Base-by-base conservation (phyloP, 2,113 vertebrate species). In the Sphyrna mokarran region DNA sequence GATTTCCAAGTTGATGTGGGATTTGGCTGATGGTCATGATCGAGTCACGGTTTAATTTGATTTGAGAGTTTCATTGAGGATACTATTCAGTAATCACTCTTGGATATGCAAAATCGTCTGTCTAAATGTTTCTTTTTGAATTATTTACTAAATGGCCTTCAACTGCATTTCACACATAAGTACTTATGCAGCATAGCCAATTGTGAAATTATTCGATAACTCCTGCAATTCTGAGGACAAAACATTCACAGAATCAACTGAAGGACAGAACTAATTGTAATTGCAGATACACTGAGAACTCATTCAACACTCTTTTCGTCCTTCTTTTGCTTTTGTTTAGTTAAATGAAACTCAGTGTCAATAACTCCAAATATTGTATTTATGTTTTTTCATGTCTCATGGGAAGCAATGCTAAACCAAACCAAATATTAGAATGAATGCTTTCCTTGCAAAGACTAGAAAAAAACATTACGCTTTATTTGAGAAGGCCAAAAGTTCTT, bases 201-300 rank as follows among this genome's bases (percentile, higher is more conserved):
- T 48, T 70, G 93, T 48, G 93, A 70, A 94, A 94, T 94, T 94
- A 70, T 94, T 29, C 43, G 66, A 94, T 94, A 1, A 20, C 22
- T 43, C 68, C 93, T 94, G 68, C 33, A 69, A 26, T 69, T 23
- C 33, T 70, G 63, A 69, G 54, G 69, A 69, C 26, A 48, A 40
- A 95, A 95, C 48, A 5, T 95, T 72, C 40, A 48, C 68, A 95
- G 93, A 48, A 68, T 40, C 40, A 95, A 11, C 40, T 95, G 68
- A 95, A 95, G 69, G 94, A 76, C 69, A 76, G 48, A 7, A 29
- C 37, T 11, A 70, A 18, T 48, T n/a, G 22, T 48, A 37, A 23
- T 94, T 70, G 40, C 11, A 0, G 37, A 13, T 22, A 94, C 18
- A 86, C 20, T 33, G 54, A 33, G 43, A 89, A 22, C 43, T 33